Percentiles rank a stretch among this genome's conserved stretches.
Conservation (phyloP, 2,113 vertebrate species). For the Aepyceros melampus region DNA sequence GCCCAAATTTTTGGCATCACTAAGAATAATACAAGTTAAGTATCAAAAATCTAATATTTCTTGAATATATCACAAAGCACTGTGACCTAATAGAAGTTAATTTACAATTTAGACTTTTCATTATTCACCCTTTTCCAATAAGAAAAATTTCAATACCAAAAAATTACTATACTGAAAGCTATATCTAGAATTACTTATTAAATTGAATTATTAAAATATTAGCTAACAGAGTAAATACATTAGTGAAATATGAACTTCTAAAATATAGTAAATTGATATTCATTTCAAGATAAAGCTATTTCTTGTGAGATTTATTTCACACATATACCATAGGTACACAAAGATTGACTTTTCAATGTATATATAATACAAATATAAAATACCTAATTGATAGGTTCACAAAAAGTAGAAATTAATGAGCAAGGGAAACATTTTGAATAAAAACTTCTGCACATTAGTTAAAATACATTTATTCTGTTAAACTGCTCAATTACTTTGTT, state of each 20-base stretch:
- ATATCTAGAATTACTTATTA: conserved; percentile 27
- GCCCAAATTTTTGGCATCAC: not conserved
- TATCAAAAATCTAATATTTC: not conserved
- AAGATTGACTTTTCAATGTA: not conserved
- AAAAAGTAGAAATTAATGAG: not conserved
- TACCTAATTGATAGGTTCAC: not conserved
- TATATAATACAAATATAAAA: not conserved
- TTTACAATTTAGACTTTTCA: not conserved
- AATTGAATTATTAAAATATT: conserved; percentile 25
- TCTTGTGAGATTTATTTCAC: not conserved
- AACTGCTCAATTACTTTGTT: not conserved
- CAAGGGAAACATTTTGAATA: not conserved
- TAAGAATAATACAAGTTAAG: not conserved
- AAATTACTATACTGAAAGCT: not conserved
- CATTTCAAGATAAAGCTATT: not conserved
- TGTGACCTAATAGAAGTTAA: not conserved
- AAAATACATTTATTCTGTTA: not conserved
- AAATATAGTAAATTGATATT: conserved; percentile 16
- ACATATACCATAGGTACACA: not conserved
- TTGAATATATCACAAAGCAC: not conserved
- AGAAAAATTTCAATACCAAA: not conserved
- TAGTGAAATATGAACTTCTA: conserved; percentile 29
- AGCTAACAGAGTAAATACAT: not conserved
- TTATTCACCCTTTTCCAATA: not conserved
- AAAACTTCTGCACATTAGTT: not conserved